A percentile compares a stretch with the other conserved stretches of the same genome.
These are phyloP conservation scores for Arothron firmamentum DNA, from an alignment of 2,113 vertebrate genomes.

Conservation along the genomic window DNA sequence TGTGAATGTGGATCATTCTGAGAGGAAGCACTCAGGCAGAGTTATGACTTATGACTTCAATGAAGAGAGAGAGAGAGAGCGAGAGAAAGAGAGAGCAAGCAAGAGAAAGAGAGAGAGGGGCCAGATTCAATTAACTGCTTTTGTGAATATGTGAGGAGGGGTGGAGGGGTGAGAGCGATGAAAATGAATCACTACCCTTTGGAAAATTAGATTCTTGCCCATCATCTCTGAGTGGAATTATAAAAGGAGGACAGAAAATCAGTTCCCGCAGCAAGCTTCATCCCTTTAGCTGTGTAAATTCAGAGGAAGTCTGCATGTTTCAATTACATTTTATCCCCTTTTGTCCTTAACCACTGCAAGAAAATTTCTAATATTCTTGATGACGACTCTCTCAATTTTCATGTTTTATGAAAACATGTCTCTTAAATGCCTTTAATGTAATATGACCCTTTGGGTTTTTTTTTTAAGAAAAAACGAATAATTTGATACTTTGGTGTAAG, in stretches of 20 bases:
- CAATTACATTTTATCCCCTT: not conserved
- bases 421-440: conserved; percentile 64
- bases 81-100: conserved; percentile 16
- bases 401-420: not conserved
- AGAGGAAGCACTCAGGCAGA: conserved; percentile 42
- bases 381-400: too few relatives aligned
- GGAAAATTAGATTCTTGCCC: conserved; percentile 62
- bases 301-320: too few relatives aligned
- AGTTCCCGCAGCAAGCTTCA: conserved; percentile 10
- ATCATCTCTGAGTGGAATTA: conserved; percentile 46
- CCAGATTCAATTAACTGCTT: conserved; percentile 61
- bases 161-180: conserved; percentile 41
- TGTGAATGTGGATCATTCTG: conserved; percentile 28
- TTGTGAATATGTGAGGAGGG: conserved; percentile 49
- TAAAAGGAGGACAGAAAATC: conserved; percentile 22
- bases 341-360: not conserved
- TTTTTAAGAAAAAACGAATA: conserved; percentile 1
- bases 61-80: conserved; percentile 29
- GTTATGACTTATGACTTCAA: conserved; percentile 49
- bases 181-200: conserved; percentile 59
- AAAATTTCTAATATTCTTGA: too few relatives aligned
- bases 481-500: conserved; percentile 16
- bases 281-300: not conserved
- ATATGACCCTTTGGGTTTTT: conserved; percentile 10
- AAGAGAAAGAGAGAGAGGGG: conserved; percentile 26